phyloP scores from a whole-genome alignment of 2,888 invertebrate genomes.

The Sycophila texana region DNA sequence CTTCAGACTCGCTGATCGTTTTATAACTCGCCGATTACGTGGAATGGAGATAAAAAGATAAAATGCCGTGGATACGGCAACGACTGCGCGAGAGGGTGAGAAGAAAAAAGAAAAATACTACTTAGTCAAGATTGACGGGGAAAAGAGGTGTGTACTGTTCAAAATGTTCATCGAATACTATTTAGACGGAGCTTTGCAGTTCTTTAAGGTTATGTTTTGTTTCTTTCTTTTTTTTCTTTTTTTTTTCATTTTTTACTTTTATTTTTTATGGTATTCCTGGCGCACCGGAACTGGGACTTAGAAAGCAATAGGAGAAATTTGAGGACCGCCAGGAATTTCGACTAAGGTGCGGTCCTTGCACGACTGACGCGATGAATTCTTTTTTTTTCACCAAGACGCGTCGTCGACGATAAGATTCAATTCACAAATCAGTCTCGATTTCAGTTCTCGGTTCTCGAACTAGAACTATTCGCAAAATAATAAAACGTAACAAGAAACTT shows the following conservation, averaged over 20 bases:
- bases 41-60: conserved; percentile 10
- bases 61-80: conserved; percentile 44
- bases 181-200: conserved; percentile 30
- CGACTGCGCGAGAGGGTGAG: neutral
- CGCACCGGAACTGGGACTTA: conserved; percentile 18
- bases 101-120: conserved; percentile 44
- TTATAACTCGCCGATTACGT: conserved; percentile 46
- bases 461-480: no score
- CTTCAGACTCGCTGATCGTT: neutral
- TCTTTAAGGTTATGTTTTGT: neutral
- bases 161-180: conserved; percentile 43
- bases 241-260: neutral
- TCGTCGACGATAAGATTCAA: no score
- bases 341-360: neutral
- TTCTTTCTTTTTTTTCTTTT: neutral
- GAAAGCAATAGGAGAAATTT: neutral
- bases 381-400: neutral
- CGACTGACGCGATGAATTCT: neutral
- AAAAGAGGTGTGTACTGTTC: conserved; percentile 25
- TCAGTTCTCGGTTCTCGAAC: no score
- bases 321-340: neutral
- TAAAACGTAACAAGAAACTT: no score
- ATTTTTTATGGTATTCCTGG: conserved; percentile 5
- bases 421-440: no score
- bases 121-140: conserved; percentile 36